Base-by-base conservation (phyloP, 2,888 invertebrate species). In the Dione juno region DNA sequence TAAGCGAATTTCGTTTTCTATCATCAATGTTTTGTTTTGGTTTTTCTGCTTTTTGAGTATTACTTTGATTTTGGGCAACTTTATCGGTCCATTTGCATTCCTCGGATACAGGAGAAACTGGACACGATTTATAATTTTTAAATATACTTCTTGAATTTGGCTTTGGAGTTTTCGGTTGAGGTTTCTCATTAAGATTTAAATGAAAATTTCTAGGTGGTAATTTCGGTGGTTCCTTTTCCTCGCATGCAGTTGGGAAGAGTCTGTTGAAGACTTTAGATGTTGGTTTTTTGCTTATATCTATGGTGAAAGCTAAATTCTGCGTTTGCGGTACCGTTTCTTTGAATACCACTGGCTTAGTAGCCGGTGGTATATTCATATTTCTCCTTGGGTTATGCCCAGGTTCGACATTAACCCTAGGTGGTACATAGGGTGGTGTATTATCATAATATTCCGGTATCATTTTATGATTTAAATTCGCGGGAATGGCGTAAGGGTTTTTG, bases 31-130 rank as follows among this genome's bases (percentile, higher is more conserved):
- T 93, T 0, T 90, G 88, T 77, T 76, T 87, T 19, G 74, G 74
- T 67, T 79, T 83, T 35, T 72, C 72, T 0, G 61, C 14, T 16
- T 75, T 69, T 59, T 80, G 77, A 13, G 70, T 74, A 2, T 79
- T 77, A 65, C 78, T 82, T 53, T 84, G 80, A 67, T 77, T 84
- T 82, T 77, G 87, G 0, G 88, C 85, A 43, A 84, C 88, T 79
- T 92, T 90, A 70, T 94, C 94, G 1, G 92, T 88, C 95, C 95
- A 95, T 81, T 95, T 95, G 48, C 95, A 94, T 81, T 97, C 97
- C 81, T 97, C 97, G 66, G 95, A 96, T 0, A 97, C 97, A 0
- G 97, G 97, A 0, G 97, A 97, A 0, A 97, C 96, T 0, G 97
- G 97, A 76, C 97, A 95, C 6, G 97, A 97, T 79, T 97, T 96